A percentile compares a stretch with the other conserved stretches of the same genome.
phyloP scores from a whole-genome alignment of 2,888 invertebrate genomes.

The Callinectes sapidus region DNA sequence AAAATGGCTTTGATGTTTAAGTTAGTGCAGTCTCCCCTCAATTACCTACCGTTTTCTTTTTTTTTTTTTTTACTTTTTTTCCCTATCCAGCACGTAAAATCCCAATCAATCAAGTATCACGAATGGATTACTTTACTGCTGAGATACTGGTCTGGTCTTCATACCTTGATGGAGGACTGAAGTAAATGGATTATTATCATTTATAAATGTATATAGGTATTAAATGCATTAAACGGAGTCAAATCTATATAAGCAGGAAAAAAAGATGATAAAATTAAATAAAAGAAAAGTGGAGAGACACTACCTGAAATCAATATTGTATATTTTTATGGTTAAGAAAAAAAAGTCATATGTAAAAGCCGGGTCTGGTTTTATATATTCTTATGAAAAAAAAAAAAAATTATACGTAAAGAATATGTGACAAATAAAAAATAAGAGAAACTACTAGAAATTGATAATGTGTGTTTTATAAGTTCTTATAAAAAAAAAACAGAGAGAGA shows the following conservation, averaged over 20 bases:
- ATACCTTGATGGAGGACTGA: background rate
- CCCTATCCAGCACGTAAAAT: background rate
- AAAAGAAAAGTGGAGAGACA: background rate
- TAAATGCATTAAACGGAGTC: background rate
- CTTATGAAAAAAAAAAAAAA: too few species aligned
- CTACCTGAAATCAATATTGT: too few species aligned
- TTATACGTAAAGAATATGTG: too few species aligned
- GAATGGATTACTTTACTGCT: background rate
- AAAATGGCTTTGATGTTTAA: constrained; percentile 47
- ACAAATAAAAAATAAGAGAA: too few species aligned
- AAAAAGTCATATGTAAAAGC: too few species aligned
- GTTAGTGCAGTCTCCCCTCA: background rate
- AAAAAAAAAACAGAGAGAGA: too few species aligned
- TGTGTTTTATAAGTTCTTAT: too few species aligned
- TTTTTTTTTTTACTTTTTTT: background rate
- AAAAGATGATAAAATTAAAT: background rate
- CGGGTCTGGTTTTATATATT: too few species aligned
- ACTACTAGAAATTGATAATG: too few species aligned
- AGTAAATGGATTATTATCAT: background rate
- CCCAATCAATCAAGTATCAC: background rate
- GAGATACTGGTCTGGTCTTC: background rate
- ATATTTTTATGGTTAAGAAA: too few species aligned
- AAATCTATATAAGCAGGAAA: background rate
- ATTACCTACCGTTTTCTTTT: background rate
- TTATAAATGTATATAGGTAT: background rate